A percentile compares a stretch with the other conserved stretches of the same genome.
phyloP scores from a whole-genome alignment of 2,113 vertebrate species.

The Bubo blakistoni region DNA sequence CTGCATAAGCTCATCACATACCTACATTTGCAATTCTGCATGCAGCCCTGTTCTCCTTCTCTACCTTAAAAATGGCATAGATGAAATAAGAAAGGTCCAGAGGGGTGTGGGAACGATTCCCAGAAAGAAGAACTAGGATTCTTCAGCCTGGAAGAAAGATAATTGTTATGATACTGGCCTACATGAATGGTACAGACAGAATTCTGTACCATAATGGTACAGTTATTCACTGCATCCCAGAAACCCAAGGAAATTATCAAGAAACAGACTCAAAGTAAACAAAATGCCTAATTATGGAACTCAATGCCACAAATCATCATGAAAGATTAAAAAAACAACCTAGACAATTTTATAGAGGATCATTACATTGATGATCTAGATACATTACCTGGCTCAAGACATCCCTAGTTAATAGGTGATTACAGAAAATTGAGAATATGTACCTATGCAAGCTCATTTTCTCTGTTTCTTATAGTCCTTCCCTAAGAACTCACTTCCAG shows the following conservation, averaged over 20 bases:
- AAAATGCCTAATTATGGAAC: neutral
- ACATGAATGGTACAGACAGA: neutral
- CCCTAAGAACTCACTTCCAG: neutral
- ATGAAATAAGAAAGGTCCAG: neutral
- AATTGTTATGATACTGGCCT: neutral
- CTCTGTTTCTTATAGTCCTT: neutral
- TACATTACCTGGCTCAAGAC: neutral
- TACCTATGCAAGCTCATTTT: neutral
- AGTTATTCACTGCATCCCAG: neutral
- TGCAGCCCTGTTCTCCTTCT: neutral
- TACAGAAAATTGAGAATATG: neutral
- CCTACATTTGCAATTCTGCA: neutral
- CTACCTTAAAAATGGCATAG: neutral
- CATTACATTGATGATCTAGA: neutral
- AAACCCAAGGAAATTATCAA: neutral
- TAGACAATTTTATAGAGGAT: neutral
- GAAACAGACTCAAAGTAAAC: neutral
- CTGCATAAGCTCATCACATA: neutral
- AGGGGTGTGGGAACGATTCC: neutral
- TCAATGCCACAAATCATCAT: neutral
- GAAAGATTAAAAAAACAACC: neutral
- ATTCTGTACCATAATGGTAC: no score
- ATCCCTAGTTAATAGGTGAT: neutral
- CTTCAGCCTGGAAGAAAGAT: neutral
- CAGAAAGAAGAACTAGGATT: neutral